These are phyloP conservation scores for Poeciliopsis presidionis DNA, from an alignment of 2,797 vertebrate species.

Conservation along the genomic window DNA sequence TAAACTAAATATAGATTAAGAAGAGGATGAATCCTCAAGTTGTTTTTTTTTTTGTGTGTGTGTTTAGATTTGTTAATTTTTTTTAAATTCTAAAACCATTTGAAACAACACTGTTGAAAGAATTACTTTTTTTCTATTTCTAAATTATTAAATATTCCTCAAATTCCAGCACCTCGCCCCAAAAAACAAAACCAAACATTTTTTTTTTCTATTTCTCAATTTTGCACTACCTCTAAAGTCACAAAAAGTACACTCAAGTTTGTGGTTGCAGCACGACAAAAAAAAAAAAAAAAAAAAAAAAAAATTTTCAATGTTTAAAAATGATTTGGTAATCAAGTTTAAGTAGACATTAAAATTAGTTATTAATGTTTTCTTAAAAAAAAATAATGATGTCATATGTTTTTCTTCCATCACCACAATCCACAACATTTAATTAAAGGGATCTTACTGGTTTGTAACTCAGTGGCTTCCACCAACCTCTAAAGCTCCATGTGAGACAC, in stretches of 20 bases:
- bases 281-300: neutral
- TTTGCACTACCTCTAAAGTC: neutral
- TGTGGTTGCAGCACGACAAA: neutral
- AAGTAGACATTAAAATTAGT: neutral
- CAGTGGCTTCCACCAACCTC: conserved; percentile 31
- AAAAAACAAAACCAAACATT: neutral
- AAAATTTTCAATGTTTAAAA: no score
- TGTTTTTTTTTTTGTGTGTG: no score
- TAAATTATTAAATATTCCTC: neutral
- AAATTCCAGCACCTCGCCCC: neutral
- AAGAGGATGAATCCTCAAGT: no score
- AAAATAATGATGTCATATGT: conserved; percentile 56
- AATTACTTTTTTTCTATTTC: no score
- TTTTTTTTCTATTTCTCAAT: neutral
- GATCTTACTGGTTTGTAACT: conserved; percentile 28
- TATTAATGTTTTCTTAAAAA: conserved; percentile 21
- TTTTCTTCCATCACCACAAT: conserved; percentile 42
- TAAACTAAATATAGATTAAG: no score
- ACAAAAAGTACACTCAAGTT: neutral
- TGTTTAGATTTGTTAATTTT: no score
- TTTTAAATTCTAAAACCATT: no score
- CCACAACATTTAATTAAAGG: conserved; percentile 40
- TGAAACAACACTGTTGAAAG: no score
- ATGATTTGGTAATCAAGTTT: conserved; percentile 1
- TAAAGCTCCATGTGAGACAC: conserved; percentile 25